These are phyloP conservation scores for Pandemis heparana DNA, from an alignment of 2,888 invertebrate genomes.

Conservation along the genomic window DNA sequence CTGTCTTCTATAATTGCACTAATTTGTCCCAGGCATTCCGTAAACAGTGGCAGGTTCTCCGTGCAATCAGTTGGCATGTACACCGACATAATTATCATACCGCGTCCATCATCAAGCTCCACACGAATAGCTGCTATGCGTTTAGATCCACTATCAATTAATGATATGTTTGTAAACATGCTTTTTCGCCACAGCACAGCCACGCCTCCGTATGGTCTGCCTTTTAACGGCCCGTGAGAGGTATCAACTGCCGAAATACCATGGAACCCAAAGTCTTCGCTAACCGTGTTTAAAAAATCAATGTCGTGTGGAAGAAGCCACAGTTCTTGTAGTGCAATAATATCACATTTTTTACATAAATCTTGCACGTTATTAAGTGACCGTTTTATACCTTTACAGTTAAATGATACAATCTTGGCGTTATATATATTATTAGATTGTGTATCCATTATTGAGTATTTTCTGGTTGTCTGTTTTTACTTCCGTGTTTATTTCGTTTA, in stretches of 20 bases:
- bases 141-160: background rate
- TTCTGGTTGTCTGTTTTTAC: too few species aligned
- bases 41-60: background rate
- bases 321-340: constrained; percentile 22
- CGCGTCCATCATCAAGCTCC: background rate
- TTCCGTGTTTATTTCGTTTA: background rate
- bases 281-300: constrained; percentile 5
- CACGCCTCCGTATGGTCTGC: background rate
- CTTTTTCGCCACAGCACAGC: background rate
- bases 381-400: constrained; percentile 16
- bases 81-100: background rate
- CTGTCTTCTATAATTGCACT: background rate
- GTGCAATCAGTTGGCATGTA: background rate
- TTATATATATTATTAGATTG: too few species aligned
- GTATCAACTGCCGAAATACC: constrained; percentile 21
- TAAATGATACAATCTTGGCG: constrained; percentile 10
- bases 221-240: background rate
- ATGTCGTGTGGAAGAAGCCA: constrained; percentile 23
- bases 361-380: constrained; percentile 4
- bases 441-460: too few species aligned
- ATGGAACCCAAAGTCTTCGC: constrained; percentile 2
- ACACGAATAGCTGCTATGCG: background rate
- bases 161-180: background rate
- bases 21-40: background rate
- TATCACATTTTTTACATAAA: constrained; percentile 4